These are phyloP conservation scores for Caerostris extrusa DNA, from an alignment of 1,140 invertebrate species.

Conservation along the genomic window DNA sequence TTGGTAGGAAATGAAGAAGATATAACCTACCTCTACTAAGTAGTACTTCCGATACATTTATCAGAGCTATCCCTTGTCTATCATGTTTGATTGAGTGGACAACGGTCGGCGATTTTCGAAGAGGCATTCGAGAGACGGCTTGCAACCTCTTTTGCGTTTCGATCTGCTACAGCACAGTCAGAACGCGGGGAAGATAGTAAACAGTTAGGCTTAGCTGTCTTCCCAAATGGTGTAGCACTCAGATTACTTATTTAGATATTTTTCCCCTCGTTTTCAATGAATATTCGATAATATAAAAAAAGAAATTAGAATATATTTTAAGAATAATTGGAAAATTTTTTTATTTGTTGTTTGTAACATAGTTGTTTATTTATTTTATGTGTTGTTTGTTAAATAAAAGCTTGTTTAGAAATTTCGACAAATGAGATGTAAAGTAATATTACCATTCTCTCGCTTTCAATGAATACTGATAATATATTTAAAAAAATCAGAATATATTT, in stretches of 20 bases:
- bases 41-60: conserved; percentile 76
- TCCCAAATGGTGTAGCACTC: neutral
- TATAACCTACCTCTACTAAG: conserved; percentile 68
- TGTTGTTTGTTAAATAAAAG: neutral
- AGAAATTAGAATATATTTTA: neutral
- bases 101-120: conserved; percentile 26
- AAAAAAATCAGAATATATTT: too few relatives aligned
- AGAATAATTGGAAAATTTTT: neutral
- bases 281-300: neutral
- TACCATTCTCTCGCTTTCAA: neutral
- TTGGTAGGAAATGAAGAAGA: neutral
- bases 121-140: conserved; percentile 60
- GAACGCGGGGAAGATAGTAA: conserved; percentile 34
- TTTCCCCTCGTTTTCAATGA: neutral
- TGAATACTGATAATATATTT: neutral
- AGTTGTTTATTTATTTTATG: neutral
- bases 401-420: neutral
- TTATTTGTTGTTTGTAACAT: neutral
- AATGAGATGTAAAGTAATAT: too few relatives aligned
- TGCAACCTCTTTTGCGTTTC: neutral
- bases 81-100: conserved; percentile 54
- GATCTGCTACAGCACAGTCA: neutral
- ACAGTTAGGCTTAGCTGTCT: conserved; percentile 40
- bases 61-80: conserved; percentile 71
- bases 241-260: neutral